Evolutionary conservation across 2,888 invertebrate genomes (phyloP), one percentile per base, ranked within the genome.

Genomic region (Phaonia tiefii): DNA sequence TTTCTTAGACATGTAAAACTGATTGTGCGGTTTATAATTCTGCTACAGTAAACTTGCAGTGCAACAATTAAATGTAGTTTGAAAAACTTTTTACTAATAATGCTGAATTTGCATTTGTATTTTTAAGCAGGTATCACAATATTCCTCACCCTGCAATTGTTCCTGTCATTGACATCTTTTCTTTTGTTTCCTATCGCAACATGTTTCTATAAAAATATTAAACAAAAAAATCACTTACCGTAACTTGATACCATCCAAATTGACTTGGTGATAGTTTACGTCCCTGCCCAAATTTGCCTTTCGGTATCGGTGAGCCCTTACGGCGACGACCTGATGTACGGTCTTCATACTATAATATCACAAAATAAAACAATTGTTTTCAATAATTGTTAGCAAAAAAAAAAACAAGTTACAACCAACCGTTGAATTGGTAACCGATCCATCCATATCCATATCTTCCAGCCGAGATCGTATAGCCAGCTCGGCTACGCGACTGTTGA

Each of bases 191-290:
- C 3, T 11, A 5, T 15, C 5, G 3, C 15, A 17, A 17, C 22
- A 4, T 51, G 2, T 5, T 51, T 51, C 51, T 51, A 51, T 5
- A 3, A 22, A 46, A n/a, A 2, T 17, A 49, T n/a, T n/a, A n/a
- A n/a, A n/a, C n/a, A 67, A 3, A 2, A 54, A 25, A 70, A 26
- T 15, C 17, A 89, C 90, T 88, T 84, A 91, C 91, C 84, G 92
- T 92, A 8, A 96, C 92, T 91, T 94, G 94, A 87, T 95, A 96
- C 95, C 95, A 96, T 67, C 93, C 93, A 22, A 92, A 90, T 5
- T 92, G 88, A 44, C 86, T 92, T 90, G 84, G 86, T 5, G 86
- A 74, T 10, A 89, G 80, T 81, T 88, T 88, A 11, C 85, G 83
- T 0, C 75, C 70, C 20, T 82, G 82, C 1, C 86, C 88, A 76